Percentiles rank a stretch among this genome's conserved stretches.
These are phyloP conservation scores for Eidolon dupreanum DNA, from an alignment of 2,797 vertebrate genomes.

Conservation along the genomic window DNA sequence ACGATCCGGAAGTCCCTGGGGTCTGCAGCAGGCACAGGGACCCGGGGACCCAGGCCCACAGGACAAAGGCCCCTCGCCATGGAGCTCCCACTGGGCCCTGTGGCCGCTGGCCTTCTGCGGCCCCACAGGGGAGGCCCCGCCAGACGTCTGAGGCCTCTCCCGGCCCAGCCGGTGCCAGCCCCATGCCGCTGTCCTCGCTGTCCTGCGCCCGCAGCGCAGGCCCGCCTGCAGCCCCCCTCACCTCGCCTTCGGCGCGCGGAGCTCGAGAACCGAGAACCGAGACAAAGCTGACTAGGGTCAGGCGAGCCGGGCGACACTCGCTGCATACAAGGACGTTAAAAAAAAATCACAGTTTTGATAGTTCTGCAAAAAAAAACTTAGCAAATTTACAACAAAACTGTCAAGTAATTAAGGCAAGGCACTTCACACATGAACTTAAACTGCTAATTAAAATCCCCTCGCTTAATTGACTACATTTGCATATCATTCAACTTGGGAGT, in stretches of 20 bases:
- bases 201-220: too few relatives aligned
- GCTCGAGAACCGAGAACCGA: too few relatives aligned
- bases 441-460: conserved; percentile 92
- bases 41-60: neutral
- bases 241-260: too few relatives aligned
- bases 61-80: neutral
- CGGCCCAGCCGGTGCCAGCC: too few relatives aligned
- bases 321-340: conserved; percentile 73
- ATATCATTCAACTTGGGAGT: conserved; percentile 88
- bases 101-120: accelerated
- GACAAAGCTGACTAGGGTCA: conserved; percentile 68
- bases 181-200: accelerated
- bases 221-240: neutral
- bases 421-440: conserved; percentile 92
- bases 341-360: conserved; percentile 87
- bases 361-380: conserved; percentile 85
- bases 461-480: conserved; percentile 93
- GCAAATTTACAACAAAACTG: conserved; percentile 91
- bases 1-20: accelerated
- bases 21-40: neutral
- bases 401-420: conserved; percentile 91
- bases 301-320: conserved; percentile 68
- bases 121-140: neutral
- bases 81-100: neutral
- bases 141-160: too few relatives aligned